Percentiles rank a stretch among this genome's conserved stretches.
Conservation (phyloP, 2,888 invertebrate genomes). For the Gymnosoma rotundatum region DNA sequence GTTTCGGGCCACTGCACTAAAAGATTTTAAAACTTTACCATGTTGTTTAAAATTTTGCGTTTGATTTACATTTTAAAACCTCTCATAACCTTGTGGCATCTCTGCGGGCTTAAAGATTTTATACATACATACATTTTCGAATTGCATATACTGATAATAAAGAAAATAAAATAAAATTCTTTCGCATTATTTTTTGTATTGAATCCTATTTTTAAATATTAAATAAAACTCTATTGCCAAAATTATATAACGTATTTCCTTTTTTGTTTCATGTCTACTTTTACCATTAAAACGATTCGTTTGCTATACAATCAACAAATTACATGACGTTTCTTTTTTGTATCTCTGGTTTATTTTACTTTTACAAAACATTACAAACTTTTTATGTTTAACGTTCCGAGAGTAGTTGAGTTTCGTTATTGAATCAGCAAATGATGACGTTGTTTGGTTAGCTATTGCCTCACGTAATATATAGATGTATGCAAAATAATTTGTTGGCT, state of each 20-base stretch:
- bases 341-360: slow-evolving; percentile 1
- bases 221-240: not conserved
- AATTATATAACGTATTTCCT: not conserved
- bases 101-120: not conserved
- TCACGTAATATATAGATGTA: not conserved
- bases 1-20: not conserved
- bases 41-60: not conserved
- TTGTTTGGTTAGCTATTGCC: not conserved
- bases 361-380: slow-evolving; percentile 16
- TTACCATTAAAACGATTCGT: slow-evolving; percentile 3
- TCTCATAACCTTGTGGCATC: not conserved
- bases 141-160: too few species aligned
- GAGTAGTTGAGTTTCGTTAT: not conserved
- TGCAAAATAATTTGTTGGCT: slow-evolving; percentile 14
- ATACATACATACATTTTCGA: too few species aligned
- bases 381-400: slow-evolving; percentile 6
- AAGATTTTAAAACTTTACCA: not conserved
- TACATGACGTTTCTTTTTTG: not conserved
- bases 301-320: slow-evolving; percentile 11
- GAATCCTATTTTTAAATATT: too few species aligned
- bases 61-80: not conserved
- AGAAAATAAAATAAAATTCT: too few species aligned
- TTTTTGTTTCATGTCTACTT: slow-evolving; percentile 11
- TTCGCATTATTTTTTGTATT: too few species aligned
- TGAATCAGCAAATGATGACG: not conserved